Base-by-base conservation (phyloP, 2,113 vertebrate genomes). In the Micromys minutus region DNA sequence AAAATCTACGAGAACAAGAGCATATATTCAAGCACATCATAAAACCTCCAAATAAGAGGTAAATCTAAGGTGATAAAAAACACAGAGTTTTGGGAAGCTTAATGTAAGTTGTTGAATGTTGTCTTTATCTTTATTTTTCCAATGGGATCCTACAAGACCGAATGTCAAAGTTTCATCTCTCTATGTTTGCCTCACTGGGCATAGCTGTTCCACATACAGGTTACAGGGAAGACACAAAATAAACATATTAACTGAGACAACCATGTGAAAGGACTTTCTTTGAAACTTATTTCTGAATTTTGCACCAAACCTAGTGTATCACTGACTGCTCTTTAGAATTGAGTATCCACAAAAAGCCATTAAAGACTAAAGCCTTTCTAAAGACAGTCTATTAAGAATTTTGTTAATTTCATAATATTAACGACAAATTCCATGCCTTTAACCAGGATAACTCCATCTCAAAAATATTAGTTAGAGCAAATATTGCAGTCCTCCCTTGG, bases 261-360 rank as follows among this genome's bases (percentile, higher is more conserved):
- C 52, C 12, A 47, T 57, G 3, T 36, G 4, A 76, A 72, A 74
- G 69, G 2, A 85, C 29, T 91, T 69, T 42, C 45, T 90, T 87
- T 55, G 47, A 91, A 91, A 24, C 7, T 91, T 95, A 16, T n/a
- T 94, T 89, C 61, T 95, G 15, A 96, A 94, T 95, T 80, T 94
- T 10, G 29, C 7, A 45, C 57, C 47, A 92, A 75, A 80, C 29
- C 71, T 93, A 81, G 0, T 61, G 16, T 10, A 29, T 1, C 63
- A 4, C 9, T 81, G 55, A 11, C 1, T 88, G 52, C 69, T 84
- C 63, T 93, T 75, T 95, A 95, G 24, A 61, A 90, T 67, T 8
- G 59, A 96, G 81, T 21, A 26, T 29, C 86, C 2, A 77, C 19
- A 7, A 57, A 75, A 87, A 89, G 34, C 5, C 79, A 83, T 65